Evolutionary conservation across 2,113 vertebrate genomes (phyloP), one percentile per base, ranked within the genome.

Genomic region (Petrocephalus microphthalmus): DNA sequence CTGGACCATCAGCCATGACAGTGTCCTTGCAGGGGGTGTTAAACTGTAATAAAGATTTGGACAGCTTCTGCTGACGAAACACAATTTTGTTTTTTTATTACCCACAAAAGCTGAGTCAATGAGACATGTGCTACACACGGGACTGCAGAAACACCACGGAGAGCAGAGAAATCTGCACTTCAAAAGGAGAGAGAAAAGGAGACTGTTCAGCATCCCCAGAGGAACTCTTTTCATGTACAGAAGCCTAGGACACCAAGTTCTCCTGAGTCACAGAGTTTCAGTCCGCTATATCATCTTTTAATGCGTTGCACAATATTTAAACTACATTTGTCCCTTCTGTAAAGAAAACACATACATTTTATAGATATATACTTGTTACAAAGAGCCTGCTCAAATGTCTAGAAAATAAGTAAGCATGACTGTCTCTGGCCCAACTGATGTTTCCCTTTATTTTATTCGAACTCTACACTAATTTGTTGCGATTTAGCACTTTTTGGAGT

Each of bases 81-180:
- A 17, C 20, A 51, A 53, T 53, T 84, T n/a, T 5, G 22, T 83
- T n/a, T 25, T 84, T 53, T 85, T 85, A 85, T 85, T 54, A 53
- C 52, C 8, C 84, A 85, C 51, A 54, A 85, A 85, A 85, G 84
- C 84, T 85, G 84, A 85, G 33, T 78, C 71, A 78, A 78, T 78
- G 71, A 19, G 29, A 78, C 22, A 19, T 56, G 84, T 56, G 84
- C 84, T 11, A 8, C 51, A 53, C 51, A 33, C n/a, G 13, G 29
- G 25, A 47, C 84, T 19, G n/a, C 84, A 85, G 84, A 54, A 33
- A 15, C n/a, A 33, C 19, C 47, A 84, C 7, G 81, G 45, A 51
- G 20, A 85, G 53, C 47, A 85, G 51, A 51, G 51, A 53, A 5
- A 85, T 52, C 51, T 13, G 51, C 1, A 53, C 49, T 85, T 47